Conservation (phyloP, 1,140 invertebrate species). For the Drosophila parvula region DNA sequence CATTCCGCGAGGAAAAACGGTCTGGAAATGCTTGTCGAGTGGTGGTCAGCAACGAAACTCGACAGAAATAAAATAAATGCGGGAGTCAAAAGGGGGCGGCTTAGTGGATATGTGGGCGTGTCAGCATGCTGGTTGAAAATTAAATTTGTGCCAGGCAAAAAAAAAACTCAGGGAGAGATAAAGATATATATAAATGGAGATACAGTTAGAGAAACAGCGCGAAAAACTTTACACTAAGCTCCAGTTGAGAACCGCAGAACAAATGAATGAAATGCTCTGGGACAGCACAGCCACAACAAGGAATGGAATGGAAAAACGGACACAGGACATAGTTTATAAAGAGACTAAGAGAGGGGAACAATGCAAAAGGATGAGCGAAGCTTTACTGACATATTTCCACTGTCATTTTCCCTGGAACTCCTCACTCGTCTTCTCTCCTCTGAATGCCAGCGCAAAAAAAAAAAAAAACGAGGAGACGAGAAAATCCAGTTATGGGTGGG, state of each 20-base stretch:
- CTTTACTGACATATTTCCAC: slow-evolving; percentile 72
- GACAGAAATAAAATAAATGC: slow-evolving; percentile 10
- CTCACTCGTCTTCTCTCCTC: not conserved
- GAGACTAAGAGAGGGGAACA: slow-evolving; percentile 14
- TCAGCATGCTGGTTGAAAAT: slow-evolving; percentile 53
- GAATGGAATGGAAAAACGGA: slow-evolving; percentile 23
- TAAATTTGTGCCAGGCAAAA: slow-evolving; percentile 38
- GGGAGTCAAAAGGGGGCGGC: slow-evolving; percentile 4
- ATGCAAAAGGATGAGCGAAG: slow-evolving; percentile 48
- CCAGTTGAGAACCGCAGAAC: slow-evolving; percentile 64
- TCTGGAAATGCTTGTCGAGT: slow-evolving; percentile 25
- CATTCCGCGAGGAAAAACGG: slow-evolving; percentile 6
- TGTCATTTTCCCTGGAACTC: slow-evolving; percentile 60
- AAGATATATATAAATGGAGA: slow-evolving; percentile 19
- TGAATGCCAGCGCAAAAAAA: slow-evolving; percentile 19
- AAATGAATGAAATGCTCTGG: slow-evolving; percentile 75
- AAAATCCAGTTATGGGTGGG: slow-evolving; percentile 3
- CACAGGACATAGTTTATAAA: slow-evolving; percentile 18
- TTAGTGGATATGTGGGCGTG: slow-evolving; percentile 21
- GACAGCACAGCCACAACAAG: slow-evolving; percentile 46
- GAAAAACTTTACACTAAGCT: slow-evolving; percentile 55
- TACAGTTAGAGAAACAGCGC: slow-evolving; percentile 30
- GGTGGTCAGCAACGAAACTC: slow-evolving; percentile 48
- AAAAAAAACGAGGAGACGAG: not conserved
- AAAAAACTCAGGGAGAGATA: slow-evolving; percentile 13